Evolutionary conservation across 2,797 vertebrate genomes (phyloP).

Genomic region (Spea hammondii): DNA sequence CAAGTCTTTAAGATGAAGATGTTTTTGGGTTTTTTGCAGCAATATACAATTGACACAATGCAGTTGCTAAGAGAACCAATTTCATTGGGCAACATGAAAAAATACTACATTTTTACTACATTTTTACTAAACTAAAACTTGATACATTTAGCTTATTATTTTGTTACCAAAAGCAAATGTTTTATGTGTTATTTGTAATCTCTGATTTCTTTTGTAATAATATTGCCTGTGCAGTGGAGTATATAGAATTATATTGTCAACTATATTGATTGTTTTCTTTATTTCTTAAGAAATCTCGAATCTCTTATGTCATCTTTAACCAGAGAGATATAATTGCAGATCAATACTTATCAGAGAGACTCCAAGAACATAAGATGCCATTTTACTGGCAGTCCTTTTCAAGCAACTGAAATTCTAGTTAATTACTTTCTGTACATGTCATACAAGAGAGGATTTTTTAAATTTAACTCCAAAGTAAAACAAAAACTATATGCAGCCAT

Average conservation of each 20-base stretch:
- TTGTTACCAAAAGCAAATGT: constrained; percentile 17
- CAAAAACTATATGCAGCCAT: background rate
- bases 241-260: constrained; percentile 33
- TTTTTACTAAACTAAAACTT: constrained; percentile 6
- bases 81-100: background rate
- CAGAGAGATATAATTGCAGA: constrained; percentile 33
- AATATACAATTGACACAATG: no score
- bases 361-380: constrained; percentile 28
- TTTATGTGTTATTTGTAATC: constrained; percentile 15
- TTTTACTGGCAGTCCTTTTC: constrained; percentile 9
- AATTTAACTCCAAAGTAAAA: background rate
- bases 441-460: background rate
- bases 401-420: constrained; percentile 16
- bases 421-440: constrained; percentile 15
- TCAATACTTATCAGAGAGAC: constrained; percentile 25
- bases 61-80: background rate
- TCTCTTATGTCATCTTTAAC: constrained; percentile 37
- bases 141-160: constrained; percentile 4
- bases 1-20: no score
- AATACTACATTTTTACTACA: background rate
- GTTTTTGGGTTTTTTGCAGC: no score
- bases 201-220: constrained; percentile 26
- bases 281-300: constrained; percentile 26
- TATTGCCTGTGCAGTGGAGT: constrained; percentile 8
- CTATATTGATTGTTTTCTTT: constrained; percentile 33